Base-by-base conservation (phyloP, 2,113 vertebrate genomes). In the Sprattus sprattus region DNA sequence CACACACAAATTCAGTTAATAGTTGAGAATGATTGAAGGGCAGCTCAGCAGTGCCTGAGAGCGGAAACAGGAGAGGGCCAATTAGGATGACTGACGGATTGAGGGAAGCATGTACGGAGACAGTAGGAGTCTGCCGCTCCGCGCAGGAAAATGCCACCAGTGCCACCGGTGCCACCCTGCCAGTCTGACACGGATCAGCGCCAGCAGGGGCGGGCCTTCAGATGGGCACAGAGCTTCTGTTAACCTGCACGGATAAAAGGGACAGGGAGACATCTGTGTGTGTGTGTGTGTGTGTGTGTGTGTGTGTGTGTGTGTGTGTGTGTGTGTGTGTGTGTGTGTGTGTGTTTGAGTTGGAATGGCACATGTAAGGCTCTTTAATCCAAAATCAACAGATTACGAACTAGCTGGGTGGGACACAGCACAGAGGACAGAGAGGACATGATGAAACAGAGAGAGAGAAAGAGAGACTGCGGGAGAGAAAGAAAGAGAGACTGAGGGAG, bases 281-380 rank as follows among this genome's bases (percentile, higher is more conserved):
- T 78, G 64, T 32, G 60, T 49, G 45, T 47, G 25, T 84, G 83
- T 71, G 64, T 75, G 60, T 75, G 25, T 28, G 64, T 28, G 22
- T 28, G 64, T 28, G 64, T 25, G 22, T 39, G 67, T 28, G 64
- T 6, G 64, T 25, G n/a, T 71, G 22, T 71, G n/a, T 71, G 64
- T 71, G n/a, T 28, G 25, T 28, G 64, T n/a, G 60, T 46, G 45
- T 71, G 64, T 71, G 52, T 57, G 52, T 57, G 18, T 57, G 52
- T 57, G 16, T 57, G 90, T 93, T 92, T 94, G 93, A 89, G 87
- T 90, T 93, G 91, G 91, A 93, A 94, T 25, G n/a, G 64, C 11
- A 10, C 10, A 67, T 67, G 25, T n/a, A 67, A 10, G 60, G 9
- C 22, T 67, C 60, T 57, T 60, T 25, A 67, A 28, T 67, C 64